These are phyloP conservation scores for Unio delphinus DNA, from an alignment of 2,888 invertebrate species.

Conservation along the genomic window DNA sequence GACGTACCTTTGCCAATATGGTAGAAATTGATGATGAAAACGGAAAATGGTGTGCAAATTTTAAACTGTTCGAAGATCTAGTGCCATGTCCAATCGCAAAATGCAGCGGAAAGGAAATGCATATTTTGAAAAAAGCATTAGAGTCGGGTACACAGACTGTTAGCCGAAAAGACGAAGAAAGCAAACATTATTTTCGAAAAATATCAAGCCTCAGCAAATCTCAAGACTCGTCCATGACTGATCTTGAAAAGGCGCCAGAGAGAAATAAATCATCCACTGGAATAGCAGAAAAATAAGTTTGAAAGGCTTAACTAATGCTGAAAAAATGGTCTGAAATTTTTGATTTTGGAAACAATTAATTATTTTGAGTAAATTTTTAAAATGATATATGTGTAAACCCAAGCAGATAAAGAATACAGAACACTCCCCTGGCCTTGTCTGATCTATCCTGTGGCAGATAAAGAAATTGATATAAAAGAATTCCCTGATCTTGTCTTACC, in stretches of 20 bases:
- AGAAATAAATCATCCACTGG: no score
- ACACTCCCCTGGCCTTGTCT: conserved; percentile 64
- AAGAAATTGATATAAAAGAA: no score
- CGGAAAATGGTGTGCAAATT: conserved; percentile 54
- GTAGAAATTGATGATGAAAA: conserved; percentile 61
- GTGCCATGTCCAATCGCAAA: conserved; percentile 70
- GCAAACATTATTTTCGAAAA: conserved; percentile 18
- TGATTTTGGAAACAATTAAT: no score
- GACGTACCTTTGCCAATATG: conserved; percentile 61
- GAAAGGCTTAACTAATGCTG: not conserved
- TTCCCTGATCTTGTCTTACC: no score
- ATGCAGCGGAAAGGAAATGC: conserved; percentile 88
- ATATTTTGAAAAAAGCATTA: conserved; percentile 21
- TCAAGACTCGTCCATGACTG: conserved; percentile 6
- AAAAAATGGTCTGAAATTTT: not conserved
- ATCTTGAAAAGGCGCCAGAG: no score
- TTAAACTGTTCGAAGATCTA: conserved; percentile 53
- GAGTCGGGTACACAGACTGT: conserved; percentile 13
- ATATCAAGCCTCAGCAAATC: conserved; percentile 20
- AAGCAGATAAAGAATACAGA: not conserved
- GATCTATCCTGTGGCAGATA: conserved; percentile 71
- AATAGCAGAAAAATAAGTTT: not conserved
- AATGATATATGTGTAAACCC: not conserved
- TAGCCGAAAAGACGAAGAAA: conserved; percentile 3
- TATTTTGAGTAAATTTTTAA: no score